Evolutionary conservation across 2,888 invertebrate species (phyloP).

Genomic region (Athripsodes cinereus): DNA sequence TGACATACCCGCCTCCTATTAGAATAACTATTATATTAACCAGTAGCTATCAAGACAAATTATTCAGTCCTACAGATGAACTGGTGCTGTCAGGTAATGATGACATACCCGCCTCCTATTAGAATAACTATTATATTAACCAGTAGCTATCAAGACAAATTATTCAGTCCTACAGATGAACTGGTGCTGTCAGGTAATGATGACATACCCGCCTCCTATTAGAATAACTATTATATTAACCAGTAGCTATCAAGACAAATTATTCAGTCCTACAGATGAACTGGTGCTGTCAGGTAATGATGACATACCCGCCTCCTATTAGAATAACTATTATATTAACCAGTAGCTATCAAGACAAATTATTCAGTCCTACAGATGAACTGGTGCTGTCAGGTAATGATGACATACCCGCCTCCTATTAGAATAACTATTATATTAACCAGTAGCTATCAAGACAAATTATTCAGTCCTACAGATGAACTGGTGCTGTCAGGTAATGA

Average conservation of each 20-base stretch:
- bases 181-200: constrained; percentile 77
- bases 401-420: background rate
- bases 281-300: constrained; percentile 77
- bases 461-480: background rate
- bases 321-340: background rate
- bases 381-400: too few species aligned
- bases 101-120: background rate
- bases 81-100: constrained; percentile 77
- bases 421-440: background rate
- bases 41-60: too few species aligned
- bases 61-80: constrained; percentile 89
- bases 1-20: background rate
- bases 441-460: too few species aligned
- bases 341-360: too few species aligned
- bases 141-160: too few species aligned
- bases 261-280: constrained; percentile 89
- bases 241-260: too few species aligned
- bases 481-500: too few species aligned
- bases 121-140: background rate
- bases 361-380: background rate
- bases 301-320: background rate
- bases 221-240: background rate
- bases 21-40: background rate
- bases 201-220: background rate
- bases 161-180: constrained; percentile 89